Evolutionary conservation across 2,113 vertebrate genomes (phyloP).

Genomic region (Sturnus vulgaris): DNA sequence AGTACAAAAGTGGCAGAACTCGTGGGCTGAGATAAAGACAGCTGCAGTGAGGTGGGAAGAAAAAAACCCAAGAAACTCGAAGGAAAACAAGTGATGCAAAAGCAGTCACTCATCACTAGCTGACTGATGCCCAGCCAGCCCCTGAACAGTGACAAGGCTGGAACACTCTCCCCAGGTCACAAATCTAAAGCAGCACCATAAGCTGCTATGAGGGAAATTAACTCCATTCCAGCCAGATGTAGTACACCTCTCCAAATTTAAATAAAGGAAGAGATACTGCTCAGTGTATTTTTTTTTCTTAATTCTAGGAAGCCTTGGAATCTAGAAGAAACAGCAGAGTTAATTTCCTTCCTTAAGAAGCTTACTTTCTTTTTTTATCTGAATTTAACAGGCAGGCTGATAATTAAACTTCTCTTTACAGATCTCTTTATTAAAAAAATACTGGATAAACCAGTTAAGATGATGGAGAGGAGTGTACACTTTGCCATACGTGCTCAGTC

Average conservation of each 20-base stretch:
- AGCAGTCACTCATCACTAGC: neutral
- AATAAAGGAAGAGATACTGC: neutral
- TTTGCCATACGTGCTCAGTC: neutral
- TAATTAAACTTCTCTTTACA: neutral
- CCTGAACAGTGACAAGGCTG: neutral
- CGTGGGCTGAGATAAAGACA: neutral
- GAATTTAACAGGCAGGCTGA: neutral
- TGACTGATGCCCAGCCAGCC: neutral
- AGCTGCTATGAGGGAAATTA: neutral
- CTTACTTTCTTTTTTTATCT: neutral
- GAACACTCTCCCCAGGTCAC: neutral
- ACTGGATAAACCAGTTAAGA: neutral
- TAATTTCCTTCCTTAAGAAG: neutral
- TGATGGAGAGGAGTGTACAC: neutral
- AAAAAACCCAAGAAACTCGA: neutral
- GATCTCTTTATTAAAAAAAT: neutral
- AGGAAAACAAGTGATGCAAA: neutral
- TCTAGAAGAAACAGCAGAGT: neutral
- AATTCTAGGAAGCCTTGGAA: neutral
- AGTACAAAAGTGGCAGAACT: neutral
- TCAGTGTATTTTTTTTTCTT: neutral
- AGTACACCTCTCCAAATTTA: neutral
- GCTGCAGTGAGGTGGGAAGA: no score
- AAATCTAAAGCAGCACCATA: neutral
- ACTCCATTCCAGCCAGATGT: neutral